Conservation (phyloP, 2,888 invertebrate species). For the Xanthia icteritia region DNA sequence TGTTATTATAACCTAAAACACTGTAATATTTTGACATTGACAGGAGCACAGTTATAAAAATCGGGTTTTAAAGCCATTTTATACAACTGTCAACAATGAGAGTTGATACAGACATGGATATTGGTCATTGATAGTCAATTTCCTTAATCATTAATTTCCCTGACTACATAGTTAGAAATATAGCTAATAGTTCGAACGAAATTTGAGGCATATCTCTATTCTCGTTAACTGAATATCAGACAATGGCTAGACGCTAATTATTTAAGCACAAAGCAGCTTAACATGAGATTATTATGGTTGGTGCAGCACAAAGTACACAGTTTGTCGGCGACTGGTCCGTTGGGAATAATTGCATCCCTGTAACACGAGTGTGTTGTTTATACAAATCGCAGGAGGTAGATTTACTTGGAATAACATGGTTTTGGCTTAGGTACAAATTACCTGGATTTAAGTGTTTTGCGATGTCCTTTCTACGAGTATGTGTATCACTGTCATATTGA, state of each 20-base stretch:
- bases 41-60: too few species aligned
- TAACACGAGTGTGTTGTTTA: slow-evolving; percentile 3
- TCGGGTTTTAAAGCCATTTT: too few species aligned
- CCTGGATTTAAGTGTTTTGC: not conserved
- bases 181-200: not conserved
- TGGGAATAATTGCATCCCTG: slow-evolving; percentile 48
- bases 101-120: too few species aligned
- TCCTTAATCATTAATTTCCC: too few species aligned
- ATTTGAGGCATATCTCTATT: slow-evolving; percentile 2
- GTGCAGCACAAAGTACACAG: slow-evolving; percentile 6
- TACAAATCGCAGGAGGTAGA: slow-evolving; percentile 1
- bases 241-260: slow-evolving; percentile 37
- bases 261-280: slow-evolving; percentile 13
- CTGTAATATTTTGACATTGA: too few species aligned
- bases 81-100: too few species aligned
- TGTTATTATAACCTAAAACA: too few species aligned
- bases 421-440: not conserved
- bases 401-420: not conserved
- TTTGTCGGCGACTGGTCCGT: slow-evolving; percentile 17
- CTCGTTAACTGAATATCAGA: slow-evolving; percentile 21
- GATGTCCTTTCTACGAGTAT: not conserved
- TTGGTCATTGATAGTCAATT: too few species aligned
- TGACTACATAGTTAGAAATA: not conserved
- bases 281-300: slow-evolving; percentile 26
- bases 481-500: not conserved